Base-by-base conservation (phyloP, 2,888 invertebrate species). In the Salticus scenicus region DNA sequence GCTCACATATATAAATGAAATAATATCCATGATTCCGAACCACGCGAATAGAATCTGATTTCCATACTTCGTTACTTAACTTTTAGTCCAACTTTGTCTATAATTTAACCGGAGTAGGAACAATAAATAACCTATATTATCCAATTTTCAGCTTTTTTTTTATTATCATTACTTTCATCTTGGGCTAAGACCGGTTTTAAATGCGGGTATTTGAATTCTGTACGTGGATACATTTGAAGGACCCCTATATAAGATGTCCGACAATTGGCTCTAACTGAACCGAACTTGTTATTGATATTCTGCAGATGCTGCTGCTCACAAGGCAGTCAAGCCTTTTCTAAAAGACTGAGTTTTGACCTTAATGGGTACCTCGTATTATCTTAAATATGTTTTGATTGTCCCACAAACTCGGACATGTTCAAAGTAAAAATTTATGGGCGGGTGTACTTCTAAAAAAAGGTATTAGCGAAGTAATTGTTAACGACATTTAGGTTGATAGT, bases 61-160 rank as follows among this genome's bases (percentile, higher is more conserved):
- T 66, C 82, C 82, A 83, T 83, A 83, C 76, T 83, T 83, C 75
- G 71, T 76, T 66, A 83, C 76, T 71, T 76, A 71, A 64, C 74
- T 64, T 74, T 76, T 70, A 63, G 37, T 30, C 37, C 4, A 70
- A 28, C 64, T 57, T 47, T 20, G 75, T 69, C 82, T 76, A 75
- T 82, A 82, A 82, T 82, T 82, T 82, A 82, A 82, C 82, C 75
- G 47, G 75, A 69, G 64, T 24, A 24, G 63, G 70, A 24, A 71
- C 69, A 67, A 82, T 82, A 82, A 82, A 82, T 82, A 82, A 82
- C 71, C 64, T 69, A 75, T 75, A 82, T 82, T 82, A 82, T 82
- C 82, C 82, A 82, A 82, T 82, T 82, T 76, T 64, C 47, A 33
- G 42, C n/a, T 20, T 27, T 31, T 24, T 24, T 33, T 73, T 42